Evolutionary conservation across 35 echinoderm and acorn worm species (phyloP).

Genomic region (Diadema setosum): DNA sequence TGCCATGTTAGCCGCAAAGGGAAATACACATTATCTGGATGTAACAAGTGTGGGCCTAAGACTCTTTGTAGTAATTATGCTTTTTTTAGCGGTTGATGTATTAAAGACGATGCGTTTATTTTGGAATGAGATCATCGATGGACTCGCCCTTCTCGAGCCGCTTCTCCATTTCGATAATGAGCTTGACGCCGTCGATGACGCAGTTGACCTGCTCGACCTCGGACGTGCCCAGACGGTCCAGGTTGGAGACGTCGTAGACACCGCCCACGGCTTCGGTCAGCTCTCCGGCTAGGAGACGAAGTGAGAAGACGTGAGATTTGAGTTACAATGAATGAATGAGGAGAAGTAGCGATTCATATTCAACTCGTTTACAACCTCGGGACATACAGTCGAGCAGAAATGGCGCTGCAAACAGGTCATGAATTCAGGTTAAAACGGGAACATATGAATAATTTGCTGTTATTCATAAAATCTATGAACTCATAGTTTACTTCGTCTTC

Average conservation of each 20-base stretch:
- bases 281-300: slow-evolving; percentile 71
- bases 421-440: no score
- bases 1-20: neutral
- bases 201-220: slow-evolving; percentile 96
- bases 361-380: no score
- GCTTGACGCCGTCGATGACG: slow-evolving; percentile 83
- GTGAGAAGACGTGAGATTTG: neutral
- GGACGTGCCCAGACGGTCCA: slow-evolving; percentile 87
- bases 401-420: no score
- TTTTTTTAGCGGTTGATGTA: neutral
- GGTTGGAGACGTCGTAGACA: slow-evolving; percentile 96
- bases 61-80: neutral
- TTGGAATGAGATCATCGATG: slow-evolving; percentile 82
- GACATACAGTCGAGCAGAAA: no score
- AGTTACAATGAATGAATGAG: no score
- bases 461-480: no score
- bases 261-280: slow-evolving; percentile 90
- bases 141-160: slow-evolving; percentile 69
- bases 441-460: no score
- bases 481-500: no score
- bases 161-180: slow-evolving; percentile 91
- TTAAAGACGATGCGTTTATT: neutral
- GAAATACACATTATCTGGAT: neutral
- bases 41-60: neutral
- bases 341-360: no score